Conservation (phyloP, 2,113 vertebrate genomes). For the Eulemur macaco region DNA sequence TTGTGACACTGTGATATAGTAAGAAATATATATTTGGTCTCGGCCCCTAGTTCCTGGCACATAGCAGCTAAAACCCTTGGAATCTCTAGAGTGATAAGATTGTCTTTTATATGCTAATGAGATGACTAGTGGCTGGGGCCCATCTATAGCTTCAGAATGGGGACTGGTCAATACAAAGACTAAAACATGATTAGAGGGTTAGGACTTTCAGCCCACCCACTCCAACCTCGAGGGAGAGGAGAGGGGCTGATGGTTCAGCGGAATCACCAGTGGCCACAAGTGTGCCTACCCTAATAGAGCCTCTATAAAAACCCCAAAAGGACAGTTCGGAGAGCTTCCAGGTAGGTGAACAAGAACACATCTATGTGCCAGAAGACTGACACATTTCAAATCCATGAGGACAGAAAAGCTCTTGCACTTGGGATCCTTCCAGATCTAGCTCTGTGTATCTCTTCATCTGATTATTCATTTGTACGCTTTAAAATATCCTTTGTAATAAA, state of each 20-base stretch:
- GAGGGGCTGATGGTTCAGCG: no score
- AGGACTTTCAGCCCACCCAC: neutral
- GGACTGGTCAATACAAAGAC: neutral
- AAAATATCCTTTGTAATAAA: neutral
- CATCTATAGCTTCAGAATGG: neutral
- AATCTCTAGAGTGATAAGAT: neutral
- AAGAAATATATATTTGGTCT: neutral
- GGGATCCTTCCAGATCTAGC: neutral
- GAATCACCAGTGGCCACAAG: neutral
- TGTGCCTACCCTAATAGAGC: neutral
- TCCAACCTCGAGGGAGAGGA: neutral
- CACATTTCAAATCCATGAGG: neutral
- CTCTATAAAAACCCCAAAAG: neutral
- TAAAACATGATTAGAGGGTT: neutral
- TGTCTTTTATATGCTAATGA: neutral
- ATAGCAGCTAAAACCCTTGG: neutral
- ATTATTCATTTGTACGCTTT: neutral
- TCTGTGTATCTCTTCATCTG: neutral
- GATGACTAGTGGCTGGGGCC: neutral
- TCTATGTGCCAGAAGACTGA: neutral
- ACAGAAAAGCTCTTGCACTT: neutral
- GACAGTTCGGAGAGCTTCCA: neutral
- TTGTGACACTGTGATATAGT: neutral
- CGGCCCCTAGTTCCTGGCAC: neutral
- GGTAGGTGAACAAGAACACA: neutral